phyloP scores from a whole-genome alignment of 1,140 invertebrate species.

The Drosophila subobscura region DNA sequence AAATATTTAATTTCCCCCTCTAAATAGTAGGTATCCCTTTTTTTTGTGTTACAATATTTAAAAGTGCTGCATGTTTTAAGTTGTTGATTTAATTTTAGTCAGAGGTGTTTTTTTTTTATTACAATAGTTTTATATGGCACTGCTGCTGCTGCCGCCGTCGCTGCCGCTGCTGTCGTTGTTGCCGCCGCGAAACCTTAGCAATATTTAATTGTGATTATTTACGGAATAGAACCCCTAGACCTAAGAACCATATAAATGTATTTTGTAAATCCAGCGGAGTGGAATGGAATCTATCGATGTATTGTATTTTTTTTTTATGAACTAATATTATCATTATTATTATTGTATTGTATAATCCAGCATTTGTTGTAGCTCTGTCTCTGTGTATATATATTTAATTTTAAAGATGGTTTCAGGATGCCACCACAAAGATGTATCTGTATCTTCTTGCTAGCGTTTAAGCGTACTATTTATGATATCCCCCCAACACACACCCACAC shows the following conservation, averaged over 20 bases:
- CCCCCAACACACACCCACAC: slow-evolving; percentile 9
- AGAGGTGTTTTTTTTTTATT: slow-evolving; percentile 52
- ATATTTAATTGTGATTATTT: slow-evolving; percentile 79
- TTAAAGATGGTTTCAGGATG: slow-evolving; percentile 6
- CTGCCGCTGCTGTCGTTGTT: slow-evolving; percentile 44
- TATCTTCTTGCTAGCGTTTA: slow-evolving; percentile 41
- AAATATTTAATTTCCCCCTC: too few relatives aligned
- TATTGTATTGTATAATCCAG: slow-evolving; percentile 19
- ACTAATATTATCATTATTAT: slow-evolving; percentile 8
- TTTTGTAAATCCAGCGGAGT: slow-evolving; percentile 9
- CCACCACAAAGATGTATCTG: slow-evolving; percentile 16
- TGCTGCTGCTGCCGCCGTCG: slow-evolving; percentile 44
- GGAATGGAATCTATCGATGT: slow-evolving; percentile 6
- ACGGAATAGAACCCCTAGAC: slow-evolving; percentile 39
- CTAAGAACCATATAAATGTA: slow-evolving; percentile 29
- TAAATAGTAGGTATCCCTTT: slow-evolving; percentile 4
- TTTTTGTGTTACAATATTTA: slow-evolving; percentile 50
- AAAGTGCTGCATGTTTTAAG: slow-evolving; percentile 69
- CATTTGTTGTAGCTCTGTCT: slow-evolving; percentile 42
- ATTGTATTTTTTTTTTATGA: slow-evolving; percentile 17
- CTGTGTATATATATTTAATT: slow-evolving; percentile 45
- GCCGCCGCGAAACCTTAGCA: slow-evolving; percentile 51
- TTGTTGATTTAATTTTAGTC: slow-evolving; percentile 79
- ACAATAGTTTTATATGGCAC: slow-evolving; percentile 64
- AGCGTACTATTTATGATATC: slow-evolving; percentile 59